These are phyloP conservation scores for Argya squamiceps DNA, from an alignment of 2,797 vertebrate species.

Conservation along the genomic window DNA sequence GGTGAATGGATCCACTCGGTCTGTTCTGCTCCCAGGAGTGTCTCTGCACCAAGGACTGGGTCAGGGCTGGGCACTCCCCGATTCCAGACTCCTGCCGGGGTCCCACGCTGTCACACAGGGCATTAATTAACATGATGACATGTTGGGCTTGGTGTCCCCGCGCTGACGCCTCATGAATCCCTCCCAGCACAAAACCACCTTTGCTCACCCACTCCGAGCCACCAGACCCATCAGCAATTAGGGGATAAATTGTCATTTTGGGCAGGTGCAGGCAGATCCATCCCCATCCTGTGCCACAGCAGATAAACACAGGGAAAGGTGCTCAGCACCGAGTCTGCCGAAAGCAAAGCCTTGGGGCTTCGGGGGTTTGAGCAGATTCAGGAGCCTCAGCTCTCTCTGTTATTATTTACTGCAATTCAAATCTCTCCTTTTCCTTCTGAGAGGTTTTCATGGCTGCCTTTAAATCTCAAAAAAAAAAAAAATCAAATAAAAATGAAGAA, in stretches of 20 bases:
- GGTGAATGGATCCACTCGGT: fast-evolving
- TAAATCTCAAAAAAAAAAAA: not conserved
- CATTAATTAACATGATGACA: not conserved
- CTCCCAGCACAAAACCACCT: not conserved
- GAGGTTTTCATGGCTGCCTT: not conserved
- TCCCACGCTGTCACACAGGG: not conserved
- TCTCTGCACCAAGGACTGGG: not conserved
- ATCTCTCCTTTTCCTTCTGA: not conserved
- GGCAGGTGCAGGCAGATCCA: not conserved
- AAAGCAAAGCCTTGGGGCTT: not conserved
- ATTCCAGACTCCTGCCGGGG: not conserved
- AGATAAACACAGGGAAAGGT: not conserved
- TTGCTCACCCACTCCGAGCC: constrained; percentile 9
- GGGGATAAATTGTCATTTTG: not conserved
- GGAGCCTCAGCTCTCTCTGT: not conserved
- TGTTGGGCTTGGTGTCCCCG: not conserved
- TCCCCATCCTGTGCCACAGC: not conserved
- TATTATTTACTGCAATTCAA: not conserved
- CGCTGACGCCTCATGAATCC: not conserved
- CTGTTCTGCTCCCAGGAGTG: not conserved
- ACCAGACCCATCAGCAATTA: not conserved
- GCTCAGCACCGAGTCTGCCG: not conserved
- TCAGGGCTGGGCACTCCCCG: not conserved
- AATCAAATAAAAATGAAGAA: not conserved
- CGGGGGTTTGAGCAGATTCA: not conserved